These are phyloP conservation scores for Pyrgilauda ruficollis DNA, from an alignment of 2,113 vertebrate genomes.

Conservation along the genomic window DNA sequence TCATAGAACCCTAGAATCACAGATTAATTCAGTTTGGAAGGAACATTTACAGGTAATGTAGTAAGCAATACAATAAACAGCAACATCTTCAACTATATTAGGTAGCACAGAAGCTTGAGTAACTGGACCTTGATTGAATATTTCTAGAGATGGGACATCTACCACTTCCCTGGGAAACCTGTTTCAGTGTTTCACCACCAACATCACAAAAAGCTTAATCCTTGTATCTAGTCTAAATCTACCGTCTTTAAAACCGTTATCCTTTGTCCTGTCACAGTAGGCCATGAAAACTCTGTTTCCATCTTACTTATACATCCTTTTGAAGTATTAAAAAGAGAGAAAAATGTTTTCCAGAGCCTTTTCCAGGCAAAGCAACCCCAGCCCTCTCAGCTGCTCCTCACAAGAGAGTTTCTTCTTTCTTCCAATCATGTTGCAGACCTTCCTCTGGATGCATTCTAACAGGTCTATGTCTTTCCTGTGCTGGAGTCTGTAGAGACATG, in stretches of 20 bases:
- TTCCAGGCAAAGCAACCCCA: not conserved
- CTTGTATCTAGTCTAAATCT: not conserved
- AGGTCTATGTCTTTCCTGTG: not conserved
- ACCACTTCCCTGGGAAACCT: not conserved
- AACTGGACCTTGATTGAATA: not conserved
- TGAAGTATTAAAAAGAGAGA: not conserved
- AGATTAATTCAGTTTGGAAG: not conserved
- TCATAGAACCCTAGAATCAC: not conserved
- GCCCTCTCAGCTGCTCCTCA: not conserved
- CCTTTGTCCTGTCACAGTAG: not conserved
- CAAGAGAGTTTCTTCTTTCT: not conserved
- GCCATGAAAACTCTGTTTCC: not conserved
- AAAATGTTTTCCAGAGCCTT: fast-evolving
- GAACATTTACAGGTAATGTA: not conserved
- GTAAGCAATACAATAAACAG: not conserved
- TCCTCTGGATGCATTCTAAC: not conserved
- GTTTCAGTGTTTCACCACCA: not conserved
- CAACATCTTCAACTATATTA: not conserved
- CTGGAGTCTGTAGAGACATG: fast-evolving
- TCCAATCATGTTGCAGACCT: fast-evolving
- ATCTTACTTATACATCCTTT: not conserved
- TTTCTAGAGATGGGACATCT: not conserved
- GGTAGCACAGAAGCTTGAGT: not conserved
- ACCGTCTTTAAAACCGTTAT: not conserved
- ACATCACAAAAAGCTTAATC: not conserved